These are phyloP conservation scores for Ophioninae sp. DNA, from an alignment of 2,888 invertebrate genomes.

Conservation along the genomic window DNA sequence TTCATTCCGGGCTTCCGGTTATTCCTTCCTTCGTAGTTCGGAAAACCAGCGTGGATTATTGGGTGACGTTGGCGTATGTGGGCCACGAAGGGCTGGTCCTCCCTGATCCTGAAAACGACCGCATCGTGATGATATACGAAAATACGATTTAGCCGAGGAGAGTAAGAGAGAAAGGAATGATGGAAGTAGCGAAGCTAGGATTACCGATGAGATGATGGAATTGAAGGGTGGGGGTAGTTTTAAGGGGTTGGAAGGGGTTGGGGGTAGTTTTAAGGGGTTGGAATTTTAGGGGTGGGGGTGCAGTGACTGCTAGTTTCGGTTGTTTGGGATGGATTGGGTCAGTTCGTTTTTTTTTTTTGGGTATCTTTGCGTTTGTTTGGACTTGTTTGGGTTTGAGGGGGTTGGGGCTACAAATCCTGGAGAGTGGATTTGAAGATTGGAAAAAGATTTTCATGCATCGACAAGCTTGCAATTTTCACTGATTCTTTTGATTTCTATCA, in stretches of 20 bases:
- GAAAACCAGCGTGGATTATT: constrained; percentile 27
- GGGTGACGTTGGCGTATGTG: constrained; percentile 13
- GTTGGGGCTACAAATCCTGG: too few relatives aligned
- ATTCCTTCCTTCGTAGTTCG: constrained; percentile 10
- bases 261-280: too few relatives aligned
- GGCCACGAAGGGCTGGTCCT: background rate
- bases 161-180: too few relatives aligned
- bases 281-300: too few relatives aligned
- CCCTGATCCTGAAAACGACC: background rate
- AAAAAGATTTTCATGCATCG: background rate
- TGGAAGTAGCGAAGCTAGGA: background rate
- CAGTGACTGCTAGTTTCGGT: too few relatives aligned
- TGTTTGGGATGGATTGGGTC: too few relatives aligned
- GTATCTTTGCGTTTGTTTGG: too few relatives aligned
- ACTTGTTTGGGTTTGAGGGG: too few relatives aligned
- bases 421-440: constrained; percentile 4
- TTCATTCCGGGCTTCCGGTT: background rate
- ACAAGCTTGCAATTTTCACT: background rate
- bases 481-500: background rate
- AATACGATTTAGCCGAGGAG: background rate
- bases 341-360: too few relatives aligned
- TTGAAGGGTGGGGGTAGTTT: background rate
- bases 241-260: too few relatives aligned
- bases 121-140: constrained; percentile 15
- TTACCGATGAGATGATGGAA: background rate